Evolutionary conservation across 1,140 invertebrate species (phyloP), one percentile per base, ranked within the genome.

Genomic region (Homalodisca vitripennis): DNA sequence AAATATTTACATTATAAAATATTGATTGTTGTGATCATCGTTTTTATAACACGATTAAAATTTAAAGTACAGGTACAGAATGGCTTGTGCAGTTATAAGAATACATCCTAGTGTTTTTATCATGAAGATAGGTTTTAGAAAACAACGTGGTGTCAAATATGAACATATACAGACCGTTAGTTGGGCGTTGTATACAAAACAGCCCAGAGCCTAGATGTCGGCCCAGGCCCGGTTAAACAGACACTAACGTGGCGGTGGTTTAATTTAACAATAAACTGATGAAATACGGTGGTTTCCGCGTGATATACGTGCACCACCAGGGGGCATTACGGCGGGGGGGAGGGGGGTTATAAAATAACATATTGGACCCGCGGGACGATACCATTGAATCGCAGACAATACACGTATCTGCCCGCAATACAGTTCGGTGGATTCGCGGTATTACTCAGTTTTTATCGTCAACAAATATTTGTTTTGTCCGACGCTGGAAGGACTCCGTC

Each of bases 331-430:
- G 12, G 48, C 48, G 12, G 48, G 12, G 48, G 55, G 6, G 55
- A n/a, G 24, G 55, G 55, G 24, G 26, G 55, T 60, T 60, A 60
- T 60, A 60, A 60, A 60, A 60, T 60, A 60, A 60, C 55, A 60
- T 60, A 60, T 60, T 60, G 55, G 27, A 24, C 55, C 55, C 55
- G 12, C 12, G 48, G 48, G 48, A 53, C 20, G 55, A 14, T 3
- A 51, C 55, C 55, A 60, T 60, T 60, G 55, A 60, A 60, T 60
- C 55, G 55, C 55, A 30, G 55, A 60, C 55, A 60, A 60, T 60
- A 60, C 55, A 60, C 2, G 29, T 60, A 30, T 60, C 55, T 30
- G 55, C 3, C 24, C 27, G 55, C 48, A 53, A 53, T 53, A 53
- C 48, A 6, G 55, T 26, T 60, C 14, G 27, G 22, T 22, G 55